A percentile compares a stretch with the other conserved stretches of the same genome.
phyloP scores from a whole-genome alignment of 23 tunicate species.

The Halocynthia aurantium region DNA sequence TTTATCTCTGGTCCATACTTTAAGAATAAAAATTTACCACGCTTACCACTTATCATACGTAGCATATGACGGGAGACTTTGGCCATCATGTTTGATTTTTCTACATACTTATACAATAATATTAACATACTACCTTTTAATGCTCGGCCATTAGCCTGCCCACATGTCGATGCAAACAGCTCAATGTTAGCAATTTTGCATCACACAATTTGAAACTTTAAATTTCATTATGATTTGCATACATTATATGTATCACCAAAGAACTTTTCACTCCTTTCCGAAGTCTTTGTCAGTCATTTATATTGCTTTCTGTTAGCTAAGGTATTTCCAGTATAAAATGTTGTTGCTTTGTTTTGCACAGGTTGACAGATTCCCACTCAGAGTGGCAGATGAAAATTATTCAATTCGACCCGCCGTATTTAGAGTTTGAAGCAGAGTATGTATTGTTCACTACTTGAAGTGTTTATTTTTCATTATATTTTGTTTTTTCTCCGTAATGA shows the following conservation, averaged over 20 bases:
- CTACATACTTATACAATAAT: too few species aligned
- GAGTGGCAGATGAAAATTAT: conserved; percentile 43
- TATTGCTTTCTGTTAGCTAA: background rate
- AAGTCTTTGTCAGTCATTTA: background rate
- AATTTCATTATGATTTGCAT: too few species aligned
- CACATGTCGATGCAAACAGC: too few species aligned
- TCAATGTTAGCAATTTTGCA: too few species aligned
- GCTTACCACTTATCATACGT: too few species aligned
- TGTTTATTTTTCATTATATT: background rate
- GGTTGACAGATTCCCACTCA: conserved; percentile 10
- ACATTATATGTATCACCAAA: background rate
- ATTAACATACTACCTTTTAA: too few species aligned
- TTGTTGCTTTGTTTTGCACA: conserved; percentile 1
- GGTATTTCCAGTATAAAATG: background rate
- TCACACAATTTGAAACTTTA: too few species aligned
- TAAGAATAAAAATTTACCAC: too few species aligned
- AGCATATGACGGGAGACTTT: too few species aligned
- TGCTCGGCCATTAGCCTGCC: too few species aligned
- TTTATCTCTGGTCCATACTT: too few species aligned
- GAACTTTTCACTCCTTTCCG: background rate
- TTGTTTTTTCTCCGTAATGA: background rate
- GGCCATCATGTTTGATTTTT: too few species aligned
- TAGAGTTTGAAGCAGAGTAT: conserved; percentile 85
- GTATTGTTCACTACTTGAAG: background rate
- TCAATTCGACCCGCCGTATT: conserved; percentile 73